phyloP scores from a whole-genome alignment of 2,113 vertebrate genomes.

The Pelvicachromis taeniatus region DNA sequence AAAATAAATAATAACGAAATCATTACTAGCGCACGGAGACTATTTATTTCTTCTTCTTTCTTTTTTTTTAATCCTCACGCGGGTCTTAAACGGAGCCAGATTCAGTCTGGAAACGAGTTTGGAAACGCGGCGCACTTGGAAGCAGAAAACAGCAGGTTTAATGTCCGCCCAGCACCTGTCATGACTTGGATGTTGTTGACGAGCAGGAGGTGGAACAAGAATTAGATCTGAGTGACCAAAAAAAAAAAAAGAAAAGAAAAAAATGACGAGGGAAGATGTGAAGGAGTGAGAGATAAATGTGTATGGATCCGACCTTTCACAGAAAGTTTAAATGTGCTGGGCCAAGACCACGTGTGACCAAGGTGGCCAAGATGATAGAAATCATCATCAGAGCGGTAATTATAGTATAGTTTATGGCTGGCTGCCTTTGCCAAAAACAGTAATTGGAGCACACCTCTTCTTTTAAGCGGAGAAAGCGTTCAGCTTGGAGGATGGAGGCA shows the following conservation, averaged over 20 bases:
- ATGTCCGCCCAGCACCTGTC: slow-evolving; percentile 54
- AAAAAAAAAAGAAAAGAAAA: background rate
- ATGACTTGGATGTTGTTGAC: slow-evolving; percentile 25
- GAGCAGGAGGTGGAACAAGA: background rate
- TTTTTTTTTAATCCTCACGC: background rate
- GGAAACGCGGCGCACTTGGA: slow-evolving; percentile 15
- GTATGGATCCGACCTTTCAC: slow-evolving; percentile 19
- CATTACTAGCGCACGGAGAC: background rate
- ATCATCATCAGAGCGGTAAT: slow-evolving; percentile 49
- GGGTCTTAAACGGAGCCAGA: slow-evolving; percentile 3
- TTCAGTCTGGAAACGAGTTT: slow-evolving; percentile 27
- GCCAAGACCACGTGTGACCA: slow-evolving; percentile 42
- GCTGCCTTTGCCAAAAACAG: slow-evolving; percentile 78
- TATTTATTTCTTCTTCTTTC: background rate
- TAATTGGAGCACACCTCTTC: slow-evolving; percentile 83
- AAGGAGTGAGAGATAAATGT: slow-evolving; percentile 16
- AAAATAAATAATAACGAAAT: background rate
- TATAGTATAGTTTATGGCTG: slow-evolving; percentile 57
- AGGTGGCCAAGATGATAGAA: slow-evolving; percentile 43
- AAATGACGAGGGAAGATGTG: background rate
- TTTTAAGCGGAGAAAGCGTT: slow-evolving; percentile 77
- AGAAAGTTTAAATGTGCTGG: slow-evolving; percentile 41
- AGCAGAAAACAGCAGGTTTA: slow-evolving; percentile 41
- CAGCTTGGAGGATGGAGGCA: slow-evolving; percentile 80
- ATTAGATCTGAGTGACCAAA: background rate